Evolutionary conservation across 2,888 invertebrate genomes (phyloP).

Genomic region (Lissocephala sabroskyi): DNA sequence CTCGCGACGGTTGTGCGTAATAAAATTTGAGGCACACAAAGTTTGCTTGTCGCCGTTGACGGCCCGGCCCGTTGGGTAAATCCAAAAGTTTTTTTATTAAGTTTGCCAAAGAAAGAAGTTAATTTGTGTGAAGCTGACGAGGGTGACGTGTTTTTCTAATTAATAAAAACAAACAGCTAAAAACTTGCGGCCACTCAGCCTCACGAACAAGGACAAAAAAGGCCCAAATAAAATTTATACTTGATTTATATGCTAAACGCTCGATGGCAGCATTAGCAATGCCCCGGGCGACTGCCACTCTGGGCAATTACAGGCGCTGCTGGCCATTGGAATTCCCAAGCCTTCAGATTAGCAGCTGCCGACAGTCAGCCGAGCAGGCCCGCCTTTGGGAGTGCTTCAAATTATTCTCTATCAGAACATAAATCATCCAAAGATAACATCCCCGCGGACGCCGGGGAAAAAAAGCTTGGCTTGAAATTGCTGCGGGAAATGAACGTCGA

Average conservation of each 20-base stretch:
- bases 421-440: conserved; percentile 46
- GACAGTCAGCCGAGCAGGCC: no score
- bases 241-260: conserved; percentile 61
- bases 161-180: conserved; percentile 26
- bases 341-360: no score
- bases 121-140: conserved; percentile 34
- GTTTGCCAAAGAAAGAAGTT: conserved; percentile 43
- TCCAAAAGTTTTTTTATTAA: conserved; percentile 52
- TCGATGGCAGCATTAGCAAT: conserved; percentile 3
- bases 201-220: conserved; percentile 9
- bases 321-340: background rate
- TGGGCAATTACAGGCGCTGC: background rate
- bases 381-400: conserved; percentile 23
- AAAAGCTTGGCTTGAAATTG: conserved; percentile 21
- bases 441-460: conserved; percentile 11
- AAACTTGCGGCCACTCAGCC: conserved; percentile 6
- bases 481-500: conserved; percentile 20
- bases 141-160: conserved; percentile 27
- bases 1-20: background rate
- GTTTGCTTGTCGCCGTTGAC: background rate
- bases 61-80: background rate
- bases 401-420: conserved; percentile 31
- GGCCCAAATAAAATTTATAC: conserved; percentile 24
- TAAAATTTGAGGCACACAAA: background rate
- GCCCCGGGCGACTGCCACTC: background rate